phyloP scores from a whole-genome alignment of 2,113 vertebrate species.

The Chaetura pelagica region DNA sequence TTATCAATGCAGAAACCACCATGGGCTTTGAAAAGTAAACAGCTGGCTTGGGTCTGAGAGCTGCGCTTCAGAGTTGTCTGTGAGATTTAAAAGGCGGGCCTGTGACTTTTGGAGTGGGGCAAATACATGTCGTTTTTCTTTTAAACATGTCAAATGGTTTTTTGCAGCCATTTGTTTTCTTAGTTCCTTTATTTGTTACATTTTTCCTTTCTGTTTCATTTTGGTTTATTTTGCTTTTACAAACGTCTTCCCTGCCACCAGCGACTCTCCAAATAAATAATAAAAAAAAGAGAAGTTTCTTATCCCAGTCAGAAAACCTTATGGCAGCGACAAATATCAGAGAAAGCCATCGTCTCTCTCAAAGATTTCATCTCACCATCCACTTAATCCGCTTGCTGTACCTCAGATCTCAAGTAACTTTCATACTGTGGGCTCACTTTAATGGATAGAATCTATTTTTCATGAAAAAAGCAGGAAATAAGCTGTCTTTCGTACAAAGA shows the following conservation, averaged over 20 bases:
- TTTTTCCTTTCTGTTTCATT: slow-evolving; percentile 19
- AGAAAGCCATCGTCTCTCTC: slow-evolving; percentile 49
- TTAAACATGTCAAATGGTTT: slow-evolving; percentile 11
- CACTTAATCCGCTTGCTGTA: slow-evolving; percentile 76
- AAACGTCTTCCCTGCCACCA: not conserved
- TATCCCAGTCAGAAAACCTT: slow-evolving; percentile 52
- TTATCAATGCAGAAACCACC: slow-evolving; percentile 70
- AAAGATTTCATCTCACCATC: slow-evolving; percentile 70
- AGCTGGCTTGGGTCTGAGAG: slow-evolving; percentile 35
- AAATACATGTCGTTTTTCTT: slow-evolving; percentile 4
- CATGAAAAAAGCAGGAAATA: slow-evolving; percentile 84
- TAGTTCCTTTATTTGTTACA: not conserved
- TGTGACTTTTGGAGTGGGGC: not conserved
- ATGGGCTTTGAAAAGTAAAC: slow-evolving; percentile 57
- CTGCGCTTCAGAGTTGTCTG: slow-evolving; percentile 2
- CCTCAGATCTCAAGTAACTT: slow-evolving; percentile 82
- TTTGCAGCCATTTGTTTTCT: slow-evolving; percentile 34
- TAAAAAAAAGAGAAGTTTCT: not conserved
- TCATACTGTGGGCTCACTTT: slow-evolving; percentile 79
- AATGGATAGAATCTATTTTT: slow-evolving; percentile 85
- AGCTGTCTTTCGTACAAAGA: slow-evolving; percentile 85
- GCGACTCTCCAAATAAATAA: slow-evolving; percentile 13
- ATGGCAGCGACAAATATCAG: slow-evolving; percentile 45
- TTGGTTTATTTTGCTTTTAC: slow-evolving; percentile 33
- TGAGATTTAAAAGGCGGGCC: slow-evolving; percentile 23